Evolutionary conservation across 2,888 invertebrate genomes (phyloP), one percentile per base, ranked within the genome.

Genomic region (Brachynemurus nebulosus): DNA sequence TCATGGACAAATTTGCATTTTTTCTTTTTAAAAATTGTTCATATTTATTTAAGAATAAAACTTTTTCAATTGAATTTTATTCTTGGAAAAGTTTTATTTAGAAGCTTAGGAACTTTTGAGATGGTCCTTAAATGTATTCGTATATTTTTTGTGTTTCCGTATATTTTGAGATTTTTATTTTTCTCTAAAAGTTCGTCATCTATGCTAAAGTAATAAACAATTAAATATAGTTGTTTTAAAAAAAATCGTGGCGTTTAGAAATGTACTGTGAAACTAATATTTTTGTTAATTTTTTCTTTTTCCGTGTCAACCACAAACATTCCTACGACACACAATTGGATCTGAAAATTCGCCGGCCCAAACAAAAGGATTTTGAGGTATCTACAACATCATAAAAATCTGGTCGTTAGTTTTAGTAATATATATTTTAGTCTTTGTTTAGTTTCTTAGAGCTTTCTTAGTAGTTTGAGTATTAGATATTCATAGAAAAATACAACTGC

Each of bases 291-390:
- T 72, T 75, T 72, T 72, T 76, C 72, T 76, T 60, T 61, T 57
- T 59, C 58, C 58, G 57, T 57, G 59, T 37, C 11, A 27, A 27
- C 27, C 27, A 27, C 27, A 27, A 9, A 27, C 9, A 27, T 27
- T 60, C 61, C 60, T 62, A 61, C 65, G 62, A 61, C 62, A 78
- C 74, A 72, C 76, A 70, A 43, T 43, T 37, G 67, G 70, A 67
- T 57, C 19, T 18, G 12, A 27, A 27, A 27, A 70, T 70, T 70
- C 70, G 71, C 69, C 74, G 72, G 72, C 72, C 72, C 37, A 19
- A 33, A n/a, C n/a, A 70, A 65, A 75, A 80, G 85, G 85, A 85
- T 76, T 85, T 84, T 77, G 85, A 85, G 85, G 85, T 85, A 85
- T 61, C 60, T 60, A 59, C 44, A 45, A 55, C 57, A 60, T 56